Conservation (phyloP, 2,888 invertebrate species). For the Campoletis raptor region DNA sequence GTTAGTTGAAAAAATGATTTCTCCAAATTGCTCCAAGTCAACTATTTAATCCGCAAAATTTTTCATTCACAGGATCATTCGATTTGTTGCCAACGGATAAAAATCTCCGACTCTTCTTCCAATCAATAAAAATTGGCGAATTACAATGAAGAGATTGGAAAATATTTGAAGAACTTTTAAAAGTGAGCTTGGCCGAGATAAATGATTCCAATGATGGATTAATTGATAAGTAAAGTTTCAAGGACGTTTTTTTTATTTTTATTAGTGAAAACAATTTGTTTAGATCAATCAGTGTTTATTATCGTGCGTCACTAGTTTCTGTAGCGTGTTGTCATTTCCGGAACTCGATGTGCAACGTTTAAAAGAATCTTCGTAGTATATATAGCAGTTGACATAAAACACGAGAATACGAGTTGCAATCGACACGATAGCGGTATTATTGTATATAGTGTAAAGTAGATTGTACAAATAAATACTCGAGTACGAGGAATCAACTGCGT, state of each 20-base stretch:
- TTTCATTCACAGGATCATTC: too few species aligned
- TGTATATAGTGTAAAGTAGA: background rate
- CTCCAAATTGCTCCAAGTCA: too few species aligned
- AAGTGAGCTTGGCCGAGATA: too few species aligned
- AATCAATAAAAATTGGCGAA: background rate
- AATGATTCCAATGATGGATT: slow-evolving; percentile 8
- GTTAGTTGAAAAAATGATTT: too few species aligned
- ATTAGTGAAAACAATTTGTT: slow-evolving; percentile 25
- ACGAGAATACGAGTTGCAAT: slow-evolving; percentile 9
- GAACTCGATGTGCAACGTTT: slow-evolving; percentile 36
- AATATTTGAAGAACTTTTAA: background rate
- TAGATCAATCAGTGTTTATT: slow-evolving; percentile 17
- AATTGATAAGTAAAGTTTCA: slow-evolving; percentile 29
- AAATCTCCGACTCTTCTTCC: too few species aligned
- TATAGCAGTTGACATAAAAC: slow-evolving; percentile 2
- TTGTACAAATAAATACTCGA: slow-evolving; percentile 68
- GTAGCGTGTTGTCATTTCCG: slow-evolving; percentile 45
- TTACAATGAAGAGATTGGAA: background rate
- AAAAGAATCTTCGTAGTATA: background rate
- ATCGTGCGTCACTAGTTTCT: slow-evolving; percentile 26
- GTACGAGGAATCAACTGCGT: slow-evolving; percentile 73
- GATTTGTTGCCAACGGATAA: too few species aligned
- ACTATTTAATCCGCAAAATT: too few species aligned
- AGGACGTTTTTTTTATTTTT: slow-evolving; percentile 16
- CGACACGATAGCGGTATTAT: slow-evolving; percentile 19